Evolutionary conservation across 2,888 invertebrate species (phyloP).

Genomic region (Allygus modestus): DNA sequence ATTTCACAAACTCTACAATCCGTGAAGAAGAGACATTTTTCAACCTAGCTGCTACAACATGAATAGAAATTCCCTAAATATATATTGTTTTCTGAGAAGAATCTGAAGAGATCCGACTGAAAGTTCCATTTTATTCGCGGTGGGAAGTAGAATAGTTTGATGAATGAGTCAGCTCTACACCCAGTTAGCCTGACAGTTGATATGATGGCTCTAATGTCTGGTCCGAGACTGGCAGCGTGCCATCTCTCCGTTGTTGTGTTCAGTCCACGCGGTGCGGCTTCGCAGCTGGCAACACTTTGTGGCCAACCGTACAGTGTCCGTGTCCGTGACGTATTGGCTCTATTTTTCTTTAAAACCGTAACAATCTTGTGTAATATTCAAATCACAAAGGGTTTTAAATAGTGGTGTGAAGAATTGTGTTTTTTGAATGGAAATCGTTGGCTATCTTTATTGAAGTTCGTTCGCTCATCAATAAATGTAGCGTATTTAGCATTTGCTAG

Average conservation of each 20-base stretch:
- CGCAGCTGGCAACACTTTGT: constrained; percentile 27
- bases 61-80: no score
- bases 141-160: neutral
- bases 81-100: no score
- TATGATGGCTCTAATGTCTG: constrained; percentile 26
- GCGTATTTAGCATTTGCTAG: no score
- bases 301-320: neutral
- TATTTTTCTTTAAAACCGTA: neutral
- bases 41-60: no score
- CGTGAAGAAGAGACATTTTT: no score
- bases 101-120: no score
- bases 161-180: constrained; percentile 42
- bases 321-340: neutral
- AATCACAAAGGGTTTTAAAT: neutral
- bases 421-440: no score
- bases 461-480: no score
- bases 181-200: constrained; percentile 45
- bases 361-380: neutral
- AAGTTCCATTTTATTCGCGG: no score
- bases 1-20: no score
- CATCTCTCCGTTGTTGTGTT: constrained; percentile 22
- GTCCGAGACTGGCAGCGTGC: constrained; percentile 35
- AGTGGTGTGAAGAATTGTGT: no score
- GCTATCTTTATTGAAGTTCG: no score
- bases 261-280: constrained; percentile 41